Conservation (phyloP, 64 coral and sea anemone genomes). For the Porites lutea region DNA sequence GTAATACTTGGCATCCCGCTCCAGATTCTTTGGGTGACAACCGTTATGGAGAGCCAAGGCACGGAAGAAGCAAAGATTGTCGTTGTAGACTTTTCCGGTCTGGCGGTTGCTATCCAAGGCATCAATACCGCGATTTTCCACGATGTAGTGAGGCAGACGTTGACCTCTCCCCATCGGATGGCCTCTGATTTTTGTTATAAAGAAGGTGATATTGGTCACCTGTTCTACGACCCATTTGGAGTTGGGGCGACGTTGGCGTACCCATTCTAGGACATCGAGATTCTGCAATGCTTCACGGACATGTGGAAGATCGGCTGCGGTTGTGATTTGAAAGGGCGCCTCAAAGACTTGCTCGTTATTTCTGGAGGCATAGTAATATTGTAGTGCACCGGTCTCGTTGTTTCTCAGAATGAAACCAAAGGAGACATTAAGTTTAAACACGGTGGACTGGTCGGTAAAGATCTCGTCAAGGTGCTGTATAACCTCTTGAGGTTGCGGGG, state of each 20-base stretch:
- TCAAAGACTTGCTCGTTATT: too few relatives aligned
- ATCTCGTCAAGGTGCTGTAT: too few relatives aligned
- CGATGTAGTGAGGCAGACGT: neutral
- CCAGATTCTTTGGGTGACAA: neutral
- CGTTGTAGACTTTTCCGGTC: neutral
- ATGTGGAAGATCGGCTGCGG: neutral
- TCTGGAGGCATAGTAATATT: too few relatives aligned
- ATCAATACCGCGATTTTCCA: neutral
- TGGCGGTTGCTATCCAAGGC: neutral
- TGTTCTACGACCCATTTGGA: neutral
- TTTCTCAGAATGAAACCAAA: too few relatives aligned
- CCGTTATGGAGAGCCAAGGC: neutral
- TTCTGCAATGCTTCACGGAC: neutral
- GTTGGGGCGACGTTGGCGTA: neutral
- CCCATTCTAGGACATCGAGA: neutral
- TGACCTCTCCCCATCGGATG: neutral
- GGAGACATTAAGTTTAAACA: too few relatives aligned
- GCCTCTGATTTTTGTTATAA: neutral
- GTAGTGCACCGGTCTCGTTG: too few relatives aligned
- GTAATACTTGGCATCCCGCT: neutral
- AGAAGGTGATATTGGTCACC: neutral
- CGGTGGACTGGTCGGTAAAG: too few relatives aligned
- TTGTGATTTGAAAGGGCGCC: neutral
- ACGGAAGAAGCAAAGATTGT: slow-evolving; percentile 9
- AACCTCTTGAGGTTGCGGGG: too few relatives aligned